phyloP scores from a whole-genome alignment of 2,797 vertebrate species.

The Pipistrellus nathusii region DNA sequence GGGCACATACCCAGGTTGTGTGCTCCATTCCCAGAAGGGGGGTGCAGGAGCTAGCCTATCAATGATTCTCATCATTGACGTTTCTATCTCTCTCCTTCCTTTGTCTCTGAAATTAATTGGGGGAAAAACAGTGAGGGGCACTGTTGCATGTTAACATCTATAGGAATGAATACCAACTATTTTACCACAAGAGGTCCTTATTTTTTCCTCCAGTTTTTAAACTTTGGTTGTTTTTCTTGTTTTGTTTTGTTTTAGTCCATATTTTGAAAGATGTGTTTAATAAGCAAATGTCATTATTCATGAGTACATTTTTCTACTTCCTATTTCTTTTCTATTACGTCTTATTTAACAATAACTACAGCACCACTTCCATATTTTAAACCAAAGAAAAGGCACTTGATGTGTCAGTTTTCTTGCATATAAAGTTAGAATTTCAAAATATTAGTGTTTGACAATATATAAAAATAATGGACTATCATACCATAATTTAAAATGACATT shows the following conservation, averaged over 20 bases:
- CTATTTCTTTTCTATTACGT: background rate
- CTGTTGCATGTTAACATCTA: background rate
- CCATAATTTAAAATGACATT: background rate
- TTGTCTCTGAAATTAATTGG: too few relatives aligned
- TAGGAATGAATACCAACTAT: background rate
- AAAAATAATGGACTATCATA: background rate
- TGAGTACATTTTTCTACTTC: background rate
- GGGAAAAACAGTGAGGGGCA: background rate
- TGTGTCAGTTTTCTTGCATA: background rate
- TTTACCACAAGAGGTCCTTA: background rate
- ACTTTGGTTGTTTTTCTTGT: background rate
- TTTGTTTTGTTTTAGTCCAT: background rate
- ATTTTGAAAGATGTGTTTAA: background rate
- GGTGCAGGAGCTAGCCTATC: too few relatives aligned
- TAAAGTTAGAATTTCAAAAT: constrained; percentile 14
- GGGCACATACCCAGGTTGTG: too few relatives aligned
- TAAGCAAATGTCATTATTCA: background rate
- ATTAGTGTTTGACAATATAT: constrained; percentile 1
- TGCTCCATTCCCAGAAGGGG: too few relatives aligned
- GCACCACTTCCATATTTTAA: background rate
- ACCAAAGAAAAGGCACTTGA: background rate
- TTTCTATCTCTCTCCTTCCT: too few relatives aligned
- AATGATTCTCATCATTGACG: too few relatives aligned
- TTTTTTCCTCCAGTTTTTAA: background rate
- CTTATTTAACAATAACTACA: background rate